A percentile compares a stretch with the other conserved stretches of the same genome.
phyloP scores from a whole-genome alignment of 1,140 invertebrate genomes.

The Ptiloglossa arizonensis region DNA sequence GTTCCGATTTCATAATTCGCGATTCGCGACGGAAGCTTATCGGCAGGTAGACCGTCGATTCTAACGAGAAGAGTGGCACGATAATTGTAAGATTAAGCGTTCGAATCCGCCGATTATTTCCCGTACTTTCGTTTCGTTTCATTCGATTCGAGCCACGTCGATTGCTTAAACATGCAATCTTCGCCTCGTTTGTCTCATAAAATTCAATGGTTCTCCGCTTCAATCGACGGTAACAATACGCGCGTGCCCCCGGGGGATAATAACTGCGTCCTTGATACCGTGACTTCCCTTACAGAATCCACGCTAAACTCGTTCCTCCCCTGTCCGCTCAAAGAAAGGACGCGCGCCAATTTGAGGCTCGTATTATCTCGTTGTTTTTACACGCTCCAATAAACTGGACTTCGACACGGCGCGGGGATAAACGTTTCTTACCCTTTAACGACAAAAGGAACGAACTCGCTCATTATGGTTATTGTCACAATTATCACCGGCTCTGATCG shows the following conservation, averaged over 20 bases:
- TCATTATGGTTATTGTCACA: conserved; percentile 2
- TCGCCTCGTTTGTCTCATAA: conserved; percentile 64
- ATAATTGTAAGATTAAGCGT: conserved; percentile 46
- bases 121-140: conserved; percentile 12
- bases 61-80: conserved; percentile 4
- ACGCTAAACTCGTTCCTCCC: conserved; percentile 53
- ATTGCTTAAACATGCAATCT: conserved; percentile 50
- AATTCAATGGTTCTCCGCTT: conserved; percentile 65
- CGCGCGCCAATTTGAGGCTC: conserved; percentile 56
- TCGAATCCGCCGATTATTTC: conserved; percentile 40
- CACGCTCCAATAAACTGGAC: conserved; percentile 39
- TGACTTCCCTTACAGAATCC: conserved; percentile 58
- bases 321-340: conserved; percentile 54
- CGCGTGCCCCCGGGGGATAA: conserved; percentile 76
- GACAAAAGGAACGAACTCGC: neutral
- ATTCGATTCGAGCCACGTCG: conserved; percentile 46
- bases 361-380: conserved; percentile 58
- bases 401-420: conserved; percentile 1
- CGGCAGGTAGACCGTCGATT: neutral
- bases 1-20: neutral
- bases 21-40: neutral
- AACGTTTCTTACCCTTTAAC: conserved; percentile 18
- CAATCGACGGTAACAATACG: conserved; percentile 76
- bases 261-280: conserved; percentile 77
- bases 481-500: conserved; percentile 18